These are phyloP conservation scores for Trididemnum clinides DNA, from an alignment of 23 tunicate genomes.

Conservation along the genomic window DNA sequence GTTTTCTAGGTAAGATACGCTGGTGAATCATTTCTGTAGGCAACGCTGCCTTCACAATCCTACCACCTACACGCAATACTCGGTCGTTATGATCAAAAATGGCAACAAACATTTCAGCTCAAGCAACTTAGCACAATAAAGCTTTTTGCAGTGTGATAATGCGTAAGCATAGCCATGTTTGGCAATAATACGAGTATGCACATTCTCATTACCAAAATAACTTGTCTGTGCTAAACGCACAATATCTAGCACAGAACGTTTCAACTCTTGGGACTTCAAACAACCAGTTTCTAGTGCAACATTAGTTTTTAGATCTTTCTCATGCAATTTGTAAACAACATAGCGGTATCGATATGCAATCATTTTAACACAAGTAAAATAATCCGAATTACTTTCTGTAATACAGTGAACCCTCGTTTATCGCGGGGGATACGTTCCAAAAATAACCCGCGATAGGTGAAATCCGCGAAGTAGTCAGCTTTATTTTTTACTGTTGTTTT, in stretches of 20 bases:
- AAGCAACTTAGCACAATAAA: background rate
- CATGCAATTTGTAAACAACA: background rate
- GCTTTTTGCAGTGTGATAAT: background rate
- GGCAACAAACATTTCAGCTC: background rate
- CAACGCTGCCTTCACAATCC: background rate
- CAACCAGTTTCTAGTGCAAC: background rate
- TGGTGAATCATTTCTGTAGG: slow-evolving; percentile 2
- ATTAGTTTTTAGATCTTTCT: background rate
- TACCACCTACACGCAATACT: background rate
- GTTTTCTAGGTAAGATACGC: background rate
- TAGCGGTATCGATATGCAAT: slow-evolving; percentile 1
- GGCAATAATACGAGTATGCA: background rate
- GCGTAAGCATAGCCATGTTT: background rate
- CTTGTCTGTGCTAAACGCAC: background rate
- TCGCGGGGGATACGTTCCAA: too few relatives aligned
- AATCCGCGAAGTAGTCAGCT: too few relatives aligned
- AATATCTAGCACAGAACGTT: background rate
- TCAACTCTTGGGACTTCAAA: background rate
- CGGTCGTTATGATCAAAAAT: background rate
- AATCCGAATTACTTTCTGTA: background rate
- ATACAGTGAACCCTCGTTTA: too few relatives aligned
- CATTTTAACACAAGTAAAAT: background rate
- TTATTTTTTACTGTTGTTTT: too few relatives aligned
- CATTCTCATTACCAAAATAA: background rate
- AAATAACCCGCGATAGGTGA: too few relatives aligned